Evolutionary conservation across 2,888 invertebrate species (phyloP), one percentile per base, ranked within the genome.

Genomic region (Plagodis pulveraria): DNA sequence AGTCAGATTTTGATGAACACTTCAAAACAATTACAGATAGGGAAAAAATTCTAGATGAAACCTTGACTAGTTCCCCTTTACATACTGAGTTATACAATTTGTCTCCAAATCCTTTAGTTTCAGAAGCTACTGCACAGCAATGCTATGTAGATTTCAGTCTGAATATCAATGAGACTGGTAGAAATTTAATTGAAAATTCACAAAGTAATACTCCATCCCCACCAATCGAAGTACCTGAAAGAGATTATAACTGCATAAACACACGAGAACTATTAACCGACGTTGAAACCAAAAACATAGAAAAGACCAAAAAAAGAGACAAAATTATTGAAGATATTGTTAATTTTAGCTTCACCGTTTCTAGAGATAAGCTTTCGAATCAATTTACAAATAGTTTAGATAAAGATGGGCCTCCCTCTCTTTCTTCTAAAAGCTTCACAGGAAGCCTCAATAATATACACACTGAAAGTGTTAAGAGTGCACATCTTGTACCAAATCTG

Each of bases 371-470:
- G 5, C 52, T 72, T 6, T 62, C 71, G 10, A 77, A 79, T 7
- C 69, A 78, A 41, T 72, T 80, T 41, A 62, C 73, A 6, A 77
- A 77, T 11, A 65, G 72, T 50, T 60, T 78, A 33, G 73, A 70
- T 56, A 74, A 78, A 46, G 83, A 85, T 69, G 85, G 82, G 1
- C 84, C 83, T 40, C 67, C 83, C 8, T 89, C 89, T 5, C 72
- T 89, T 1, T 81, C 80, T 63, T 75, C 85, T 8, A 87, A 93
- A 78, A 86, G 91, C 78, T 84, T 89, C 71, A 78, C 93, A 6
- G 93, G 93, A 2, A 93, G 93, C n/a, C 78, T 93, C 0, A 87
- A 87, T 65, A 84, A 93, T 63, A 78, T 93, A 51, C 84, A 90
- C 56, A 82, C 80, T 9, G 85, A 86, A 7, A 83, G 83, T 66